phyloP scores from a whole-genome alignment of 1,140 invertebrate species.

The Drosophila ercepeae region DNA sequence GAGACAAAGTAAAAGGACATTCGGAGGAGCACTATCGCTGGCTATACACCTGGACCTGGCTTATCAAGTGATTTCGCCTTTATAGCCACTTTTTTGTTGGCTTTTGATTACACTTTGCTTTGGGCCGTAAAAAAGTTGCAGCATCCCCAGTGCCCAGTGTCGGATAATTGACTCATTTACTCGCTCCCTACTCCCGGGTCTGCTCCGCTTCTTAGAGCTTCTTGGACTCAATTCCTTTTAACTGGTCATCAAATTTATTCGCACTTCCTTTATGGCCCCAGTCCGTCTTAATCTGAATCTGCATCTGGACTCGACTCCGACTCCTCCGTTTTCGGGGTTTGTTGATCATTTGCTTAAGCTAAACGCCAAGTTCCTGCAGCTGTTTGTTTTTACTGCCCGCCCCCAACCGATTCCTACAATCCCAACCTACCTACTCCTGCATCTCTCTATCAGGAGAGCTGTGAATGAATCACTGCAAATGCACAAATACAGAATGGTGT shows the following conservation, averaged over 20 bases:
- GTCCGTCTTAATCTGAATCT: conserved; percentile 1
- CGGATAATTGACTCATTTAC: conserved; percentile 49
- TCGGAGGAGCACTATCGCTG: too few relatives aligned
- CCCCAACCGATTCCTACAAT: not conserved
- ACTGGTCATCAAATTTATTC: conserved; percentile 67
- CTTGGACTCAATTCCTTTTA: conserved; percentile 44
- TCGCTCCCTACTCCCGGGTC: conserved; percentile 15
- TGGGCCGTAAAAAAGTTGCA: conserved; percentile 24
- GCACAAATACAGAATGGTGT: conserved; percentile 60
- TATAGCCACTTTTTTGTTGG: conserved; percentile 3
- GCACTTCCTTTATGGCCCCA: conserved; percentile 15
- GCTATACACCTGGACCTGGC: not conserved
- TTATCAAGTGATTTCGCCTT: conserved; percentile 1
- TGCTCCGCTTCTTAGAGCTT: not conserved
- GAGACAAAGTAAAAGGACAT: not conserved
- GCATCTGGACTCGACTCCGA: not conserved
- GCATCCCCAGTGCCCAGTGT: conserved; percentile 6
- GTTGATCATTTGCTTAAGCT: conserved; percentile 68
- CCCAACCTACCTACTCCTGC: not conserved
- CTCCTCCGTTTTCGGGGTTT: not conserved
- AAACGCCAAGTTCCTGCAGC: conserved; percentile 68
- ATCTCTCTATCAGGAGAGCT: not conserved
- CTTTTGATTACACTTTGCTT: not conserved
- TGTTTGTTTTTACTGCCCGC: conserved; percentile 57
- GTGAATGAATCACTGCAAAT: conserved; percentile 65